A percentile compares a stretch with the other conserved stretches of the same genome.
phyloP scores from a whole-genome alignment of 2,888 invertebrate species.

The Drosophila nigricruria region DNA sequence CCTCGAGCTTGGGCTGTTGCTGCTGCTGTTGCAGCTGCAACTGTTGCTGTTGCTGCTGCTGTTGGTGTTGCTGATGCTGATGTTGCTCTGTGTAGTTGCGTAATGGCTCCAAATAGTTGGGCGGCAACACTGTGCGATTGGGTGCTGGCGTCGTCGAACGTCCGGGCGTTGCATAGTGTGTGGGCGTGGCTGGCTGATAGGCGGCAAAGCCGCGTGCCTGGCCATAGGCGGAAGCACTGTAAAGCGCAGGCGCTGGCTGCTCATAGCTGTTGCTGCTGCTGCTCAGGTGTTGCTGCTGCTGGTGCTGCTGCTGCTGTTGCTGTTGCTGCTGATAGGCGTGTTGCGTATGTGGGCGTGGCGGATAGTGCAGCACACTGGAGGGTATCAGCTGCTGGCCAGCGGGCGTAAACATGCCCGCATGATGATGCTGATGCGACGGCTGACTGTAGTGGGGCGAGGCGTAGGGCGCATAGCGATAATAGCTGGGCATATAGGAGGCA shows the following conservation, averaged over 20 bases:
- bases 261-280: conserved; percentile 46
- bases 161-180: conserved; percentile 62
- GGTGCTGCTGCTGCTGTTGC: conserved; percentile 17
- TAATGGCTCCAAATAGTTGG: conserved; percentile 65
- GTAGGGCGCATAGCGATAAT: conserved; percentile 72
- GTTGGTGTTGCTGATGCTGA: neutral
- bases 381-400: conserved; percentile 80
- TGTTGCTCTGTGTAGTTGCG: conserved; percentile 60
- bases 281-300: conserved; percentile 17
- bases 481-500: conserved; percentile 63
- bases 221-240: conserved; percentile 65
- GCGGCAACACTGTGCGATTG: conserved; percentile 74
- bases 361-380: conserved; percentile 81
- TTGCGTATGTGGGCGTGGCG: conserved; percentile 61
- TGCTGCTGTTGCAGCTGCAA: conserved; percentile 35
- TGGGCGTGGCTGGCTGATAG: conserved; percentile 47
- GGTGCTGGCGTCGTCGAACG: conserved; percentile 69
- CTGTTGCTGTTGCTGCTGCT: conserved; percentile 1
- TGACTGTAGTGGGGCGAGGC: conserved; percentile 70
- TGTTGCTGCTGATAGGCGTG: conserved; percentile 28
- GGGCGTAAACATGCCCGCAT: conserved; percentile 72
- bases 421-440: conserved; percentile 40
- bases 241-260: conserved; percentile 65
- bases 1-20: conserved; percentile 57
- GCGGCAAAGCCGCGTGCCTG: conserved; percentile 63